Evolutionary conservation across 2,113 vertebrate genomes (phyloP).

Genomic region (Mystacornis crossleyi): DNA sequence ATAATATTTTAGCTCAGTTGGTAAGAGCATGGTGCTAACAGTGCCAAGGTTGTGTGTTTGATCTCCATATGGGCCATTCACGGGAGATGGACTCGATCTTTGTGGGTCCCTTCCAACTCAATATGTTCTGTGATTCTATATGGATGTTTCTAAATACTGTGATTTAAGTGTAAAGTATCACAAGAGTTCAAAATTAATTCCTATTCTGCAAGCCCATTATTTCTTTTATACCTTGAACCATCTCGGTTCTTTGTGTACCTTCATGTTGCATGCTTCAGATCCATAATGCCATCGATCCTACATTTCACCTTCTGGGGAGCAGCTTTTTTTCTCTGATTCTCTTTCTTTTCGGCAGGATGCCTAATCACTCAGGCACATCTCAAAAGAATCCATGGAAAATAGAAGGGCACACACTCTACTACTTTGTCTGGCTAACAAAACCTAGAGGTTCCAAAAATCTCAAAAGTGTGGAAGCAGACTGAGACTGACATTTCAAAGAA

Average conservation of each 20-base stretch:
- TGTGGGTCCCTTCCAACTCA: background rate
- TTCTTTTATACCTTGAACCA: background rate
- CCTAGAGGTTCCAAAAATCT: background rate
- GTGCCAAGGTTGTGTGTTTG: no score
- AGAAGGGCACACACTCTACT: background rate
- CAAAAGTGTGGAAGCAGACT: background rate
- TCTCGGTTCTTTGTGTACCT: background rate
- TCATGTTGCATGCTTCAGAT: background rate
- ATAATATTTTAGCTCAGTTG: background rate
- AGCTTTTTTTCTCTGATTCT: background rate
- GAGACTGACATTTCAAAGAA: background rate
- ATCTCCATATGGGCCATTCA: background rate
- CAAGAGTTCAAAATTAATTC: background rate
- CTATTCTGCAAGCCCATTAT: background rate
- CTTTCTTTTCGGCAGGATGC: background rate
- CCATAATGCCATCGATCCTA: background rate
- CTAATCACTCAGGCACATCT: background rate
- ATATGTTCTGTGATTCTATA: background rate
- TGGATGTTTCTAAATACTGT: background rate
- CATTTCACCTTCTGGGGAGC: background rate
- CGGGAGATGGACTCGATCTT: background rate
- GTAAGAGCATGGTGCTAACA: background rate
- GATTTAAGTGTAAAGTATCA: background rate
- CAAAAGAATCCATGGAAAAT: background rate
- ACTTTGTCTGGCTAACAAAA: background rate